Base-by-base conservation (phyloP, 2,888 invertebrate genomes). In the Zeuzera pyrina region DNA sequence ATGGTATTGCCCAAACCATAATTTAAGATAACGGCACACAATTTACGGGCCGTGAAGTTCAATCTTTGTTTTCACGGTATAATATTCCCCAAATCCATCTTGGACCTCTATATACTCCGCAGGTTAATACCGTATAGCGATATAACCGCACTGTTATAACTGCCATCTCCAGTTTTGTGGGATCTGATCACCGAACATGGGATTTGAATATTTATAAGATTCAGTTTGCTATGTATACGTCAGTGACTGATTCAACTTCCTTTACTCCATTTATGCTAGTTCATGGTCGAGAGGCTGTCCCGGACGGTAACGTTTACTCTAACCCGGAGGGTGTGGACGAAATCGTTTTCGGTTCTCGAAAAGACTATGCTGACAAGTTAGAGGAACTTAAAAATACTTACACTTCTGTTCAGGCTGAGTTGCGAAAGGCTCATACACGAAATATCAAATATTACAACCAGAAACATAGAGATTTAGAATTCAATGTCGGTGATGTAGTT, bases 111-210 rank as follows among this genome's bases (percentile, higher is more conserved):
- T n/a, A n/a, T n/a, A n/a, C n/a, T n/a, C n/a, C n/a, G n/a, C n/a
- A n/a, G n/a, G n/a, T n/a, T n/a, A n/a, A n/a, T n/a, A n/a, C n/a
- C n/a, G n/a, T n/a, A n/a, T n/a, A n/a, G n/a, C n/a, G n/a, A n/a
- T n/a, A n/a, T n/a, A n/a, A n/a, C n/a, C n/a, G n/a, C n/a, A n/a
- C n/a, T n/a, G n/a, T n/a, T n/a, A n/a, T 49, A 1, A 43, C 41
- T 2, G 23, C 28, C 5, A 16, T 46, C 3, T 40, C 47, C 1
- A 38, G 30, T 7, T 45, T 39, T 22, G 26, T 47, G 1, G 28
- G 42, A 2, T 14, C 41, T 2, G 47, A 49, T 16, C 50, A 48
- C 25, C 29, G 46, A 8, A 15, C 36, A 2, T 50, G 50, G 52
- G 50, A 49, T 31, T 5, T 16, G 0, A 31, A 31, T 15, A n/a